phyloP scores from a whole-genome alignment of 2,888 invertebrate genomes.

The Rhingia rostrata region DNA sequence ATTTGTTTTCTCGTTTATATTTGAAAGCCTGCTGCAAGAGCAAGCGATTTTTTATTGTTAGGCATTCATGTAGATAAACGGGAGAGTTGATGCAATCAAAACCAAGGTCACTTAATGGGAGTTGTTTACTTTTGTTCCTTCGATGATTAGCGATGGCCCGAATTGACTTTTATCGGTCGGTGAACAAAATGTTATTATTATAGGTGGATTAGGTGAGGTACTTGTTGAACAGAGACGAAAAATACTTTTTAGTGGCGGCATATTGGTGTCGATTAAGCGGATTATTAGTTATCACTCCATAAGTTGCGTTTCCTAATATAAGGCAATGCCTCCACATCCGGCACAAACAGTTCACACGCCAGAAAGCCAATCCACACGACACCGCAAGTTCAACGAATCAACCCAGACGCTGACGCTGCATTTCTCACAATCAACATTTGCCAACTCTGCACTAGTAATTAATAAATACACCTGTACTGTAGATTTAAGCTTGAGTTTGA shows the following conservation, averaged over 20 bases:
- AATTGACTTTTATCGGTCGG: constrained; percentile 19
- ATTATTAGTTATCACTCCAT: no score
- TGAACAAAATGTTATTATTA: constrained; percentile 10
- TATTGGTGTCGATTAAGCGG: constrained; percentile 7
- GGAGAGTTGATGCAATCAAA: not conserved
- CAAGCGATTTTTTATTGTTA: constrained; percentile 10
- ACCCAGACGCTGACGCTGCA: no score
- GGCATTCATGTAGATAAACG: constrained; percentile 17
- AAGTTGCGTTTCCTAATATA: no score
- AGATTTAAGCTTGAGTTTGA: no score
- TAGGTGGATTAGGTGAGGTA: not conserved
- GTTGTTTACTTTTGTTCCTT: not conserved
- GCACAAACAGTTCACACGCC: no score
- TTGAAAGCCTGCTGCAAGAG: constrained; percentile 2
- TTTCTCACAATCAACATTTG: no score
- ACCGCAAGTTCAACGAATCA: no score
- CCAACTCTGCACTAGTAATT: no score
- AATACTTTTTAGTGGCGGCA: constrained; percentile 11
- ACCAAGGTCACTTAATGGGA: constrained; percentile 2
- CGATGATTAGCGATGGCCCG: constrained; percentile 4
- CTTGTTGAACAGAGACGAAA: constrained; percentile 16
- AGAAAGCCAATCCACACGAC: no score
- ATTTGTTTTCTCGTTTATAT: constrained; percentile 7
- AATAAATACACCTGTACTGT: no score
- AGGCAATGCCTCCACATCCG: no score